phyloP scores from a whole-genome alignment of 2,797 vertebrate genomes.

The Caiman crocodilus region DNA sequence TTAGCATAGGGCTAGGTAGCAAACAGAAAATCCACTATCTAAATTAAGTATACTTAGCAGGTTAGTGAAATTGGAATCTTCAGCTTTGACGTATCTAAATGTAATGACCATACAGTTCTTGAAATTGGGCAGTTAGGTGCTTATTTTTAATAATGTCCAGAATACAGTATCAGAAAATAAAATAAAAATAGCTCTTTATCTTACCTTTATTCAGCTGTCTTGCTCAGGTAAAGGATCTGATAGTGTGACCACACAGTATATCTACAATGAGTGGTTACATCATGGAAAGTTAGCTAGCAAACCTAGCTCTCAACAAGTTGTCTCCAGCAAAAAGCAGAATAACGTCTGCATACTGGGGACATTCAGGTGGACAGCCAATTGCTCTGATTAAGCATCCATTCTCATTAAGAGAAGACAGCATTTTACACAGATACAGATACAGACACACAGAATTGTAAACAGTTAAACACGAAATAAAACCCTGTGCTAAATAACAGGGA shows the following conservation, averaged over 20 bases:
- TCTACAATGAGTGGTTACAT: neutral
- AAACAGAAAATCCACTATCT: conserved; percentile 71
- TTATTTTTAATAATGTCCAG: conserved; percentile 56
- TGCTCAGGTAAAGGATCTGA: conserved; percentile 35
- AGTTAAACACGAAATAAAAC: conserved; percentile 3
- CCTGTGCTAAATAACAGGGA: neutral
- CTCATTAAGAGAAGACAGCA: neutral
- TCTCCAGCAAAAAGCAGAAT: neutral
- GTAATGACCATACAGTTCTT: conserved; percentile 60
- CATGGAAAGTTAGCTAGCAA: conserved; percentile 22
- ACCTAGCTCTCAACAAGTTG: conserved; percentile 21
- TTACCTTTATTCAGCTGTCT: conserved; percentile 46
- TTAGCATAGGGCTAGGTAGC: conserved; percentile 57
- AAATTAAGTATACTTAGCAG: conserved; percentile 71
- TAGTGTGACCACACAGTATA: neutral
- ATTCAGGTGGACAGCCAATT: neutral
- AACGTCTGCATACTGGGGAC: neutral
- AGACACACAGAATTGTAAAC: neutral
- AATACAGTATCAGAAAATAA: conserved; percentile 56
- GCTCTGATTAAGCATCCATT: neutral
- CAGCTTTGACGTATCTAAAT: conserved; percentile 61
- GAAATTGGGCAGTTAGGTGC: conserved; percentile 50
- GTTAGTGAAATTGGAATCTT: conserved; percentile 65
- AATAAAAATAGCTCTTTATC: conserved; percentile 67
- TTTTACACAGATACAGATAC: neutral